Evolutionary conservation across 30 jellyfish, hydroid and myxozoan genomes (phyloP).

Genomic region (Turritopsis dohrnii): DNA sequence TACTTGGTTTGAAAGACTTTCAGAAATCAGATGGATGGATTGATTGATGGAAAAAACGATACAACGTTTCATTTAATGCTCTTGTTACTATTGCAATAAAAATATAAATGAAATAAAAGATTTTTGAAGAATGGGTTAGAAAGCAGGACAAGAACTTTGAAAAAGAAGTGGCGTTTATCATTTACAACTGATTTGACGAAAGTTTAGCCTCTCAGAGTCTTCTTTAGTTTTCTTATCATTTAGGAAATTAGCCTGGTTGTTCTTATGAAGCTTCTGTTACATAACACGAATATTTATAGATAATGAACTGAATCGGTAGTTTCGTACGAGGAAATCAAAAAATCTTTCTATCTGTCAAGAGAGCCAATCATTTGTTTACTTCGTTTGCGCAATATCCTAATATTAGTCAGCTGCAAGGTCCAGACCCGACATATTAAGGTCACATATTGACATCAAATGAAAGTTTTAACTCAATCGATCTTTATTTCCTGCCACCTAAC

Average conservation of each 20-base stretch:
- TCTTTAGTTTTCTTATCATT: background rate
- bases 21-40: conserved; percentile 15
- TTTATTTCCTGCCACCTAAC: too few species aligned
- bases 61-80: background rate
- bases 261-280: background rate
- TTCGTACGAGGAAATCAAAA: background rate
- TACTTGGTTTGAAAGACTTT: background rate
- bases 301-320: background rate
- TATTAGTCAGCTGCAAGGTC: background rate
- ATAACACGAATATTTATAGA: background rate
- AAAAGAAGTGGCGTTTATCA: background rate
- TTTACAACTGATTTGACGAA: background rate
- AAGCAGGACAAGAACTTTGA: background rate
- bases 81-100: background rate
- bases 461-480: too few species aligned
- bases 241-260: background rate
- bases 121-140: background rate
- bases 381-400: background rate
- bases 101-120: background rate
- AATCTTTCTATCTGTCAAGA: background rate
- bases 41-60: conserved; percentile 10
- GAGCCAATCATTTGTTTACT: background rate
- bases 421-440: background rate
- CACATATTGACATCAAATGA: background rate
- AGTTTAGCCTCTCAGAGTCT: background rate